Conservation (phyloP, 2,797 vertebrate species). For the Falco berigora region DNA sequence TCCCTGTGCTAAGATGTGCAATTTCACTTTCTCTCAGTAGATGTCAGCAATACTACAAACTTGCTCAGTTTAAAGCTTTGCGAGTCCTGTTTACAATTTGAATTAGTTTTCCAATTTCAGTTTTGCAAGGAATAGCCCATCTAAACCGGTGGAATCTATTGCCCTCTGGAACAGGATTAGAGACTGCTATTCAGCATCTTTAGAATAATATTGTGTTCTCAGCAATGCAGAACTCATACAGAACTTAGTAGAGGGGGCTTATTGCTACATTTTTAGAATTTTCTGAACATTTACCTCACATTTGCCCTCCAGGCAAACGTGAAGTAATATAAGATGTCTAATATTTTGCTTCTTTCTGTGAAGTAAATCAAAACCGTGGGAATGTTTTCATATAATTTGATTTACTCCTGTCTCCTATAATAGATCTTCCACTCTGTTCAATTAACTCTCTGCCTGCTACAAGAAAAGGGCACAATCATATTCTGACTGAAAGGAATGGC, state of each 20-base stretch:
- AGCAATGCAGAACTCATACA: conserved; percentile 28
- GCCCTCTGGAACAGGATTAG: neutral
- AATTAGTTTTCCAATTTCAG: neutral
- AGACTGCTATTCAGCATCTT: neutral
- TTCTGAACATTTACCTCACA: conserved; percentile 63
- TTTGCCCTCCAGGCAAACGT: conserved; percentile 60
- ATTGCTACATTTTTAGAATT: conserved; percentile 61
- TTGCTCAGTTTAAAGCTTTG: neutral
- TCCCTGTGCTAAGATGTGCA: neutral
- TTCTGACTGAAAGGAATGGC: neutral
- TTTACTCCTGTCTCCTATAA: conserved; percentile 70
- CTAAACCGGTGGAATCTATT: conserved; percentile 3
- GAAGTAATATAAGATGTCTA: conserved; percentile 71
- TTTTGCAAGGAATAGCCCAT: neutral
- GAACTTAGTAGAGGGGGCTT: conserved; percentile 43
- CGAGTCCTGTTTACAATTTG: neutral
- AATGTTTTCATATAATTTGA: conserved; percentile 71
- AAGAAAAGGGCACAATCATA: neutral
- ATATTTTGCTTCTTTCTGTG: conserved; percentile 72
- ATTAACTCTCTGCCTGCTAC: conserved; percentile 65
- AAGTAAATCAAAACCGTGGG: conserved; percentile 77
- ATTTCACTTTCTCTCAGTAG: conserved; percentile 54
- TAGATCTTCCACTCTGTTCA: conserved; percentile 47
- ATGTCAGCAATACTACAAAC: conserved; percentile 70
- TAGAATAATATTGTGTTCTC: conserved; percentile 30